These are phyloP conservation scores for Drosophila dives DNA, from an alignment of 2,888 invertebrate genomes.

Conservation along the genomic window DNA sequence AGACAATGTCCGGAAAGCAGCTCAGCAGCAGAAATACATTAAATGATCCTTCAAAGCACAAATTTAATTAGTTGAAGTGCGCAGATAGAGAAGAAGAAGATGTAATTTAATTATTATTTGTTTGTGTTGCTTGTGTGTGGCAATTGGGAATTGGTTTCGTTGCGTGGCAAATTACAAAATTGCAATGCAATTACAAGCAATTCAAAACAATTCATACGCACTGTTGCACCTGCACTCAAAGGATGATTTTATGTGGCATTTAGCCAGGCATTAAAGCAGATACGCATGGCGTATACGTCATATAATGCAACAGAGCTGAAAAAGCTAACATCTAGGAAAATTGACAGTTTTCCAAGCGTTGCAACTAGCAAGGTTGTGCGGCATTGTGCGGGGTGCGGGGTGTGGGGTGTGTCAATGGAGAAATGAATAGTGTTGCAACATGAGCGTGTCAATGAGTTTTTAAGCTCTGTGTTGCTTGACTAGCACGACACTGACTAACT, in stretches of 20 bases:
- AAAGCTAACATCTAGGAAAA: conserved; percentile 48
- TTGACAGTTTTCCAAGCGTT: conserved; percentile 59
- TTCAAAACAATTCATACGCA: conserved; percentile 68
- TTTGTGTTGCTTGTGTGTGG: conserved; percentile 13
- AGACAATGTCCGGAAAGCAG: conserved; percentile 2
- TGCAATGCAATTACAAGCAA: conserved; percentile 60
- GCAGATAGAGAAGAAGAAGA: conserved; percentile 11
- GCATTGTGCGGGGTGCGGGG: not conserved
- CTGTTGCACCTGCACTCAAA: conserved; percentile 53
- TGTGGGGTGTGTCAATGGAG: conserved; percentile 18
- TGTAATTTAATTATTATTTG: conserved; percentile 49
- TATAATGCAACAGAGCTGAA: conserved; percentile 26
- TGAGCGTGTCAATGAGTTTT: conserved; percentile 75
- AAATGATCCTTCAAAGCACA: not conserved
- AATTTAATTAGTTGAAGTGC: conserved; percentile 28
- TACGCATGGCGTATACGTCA: conserved; percentile 28
- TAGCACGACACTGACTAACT: conserved; percentile 29
- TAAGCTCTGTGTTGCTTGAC: conserved; percentile 54
- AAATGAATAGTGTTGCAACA: conserved; percentile 65
- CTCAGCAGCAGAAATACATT: not conserved
- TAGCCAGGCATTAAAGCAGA: conserved; percentile 5
- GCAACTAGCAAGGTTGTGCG: not conserved
- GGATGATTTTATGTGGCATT: conserved; percentile 12
- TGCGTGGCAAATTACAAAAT: conserved; percentile 39
- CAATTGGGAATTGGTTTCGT: conserved; percentile 30